Evolutionary conservation across 2,888 invertebrate genomes (phyloP), one percentile per base, ranked within the genome.

Genomic region (Lobophora halterata): DNA sequence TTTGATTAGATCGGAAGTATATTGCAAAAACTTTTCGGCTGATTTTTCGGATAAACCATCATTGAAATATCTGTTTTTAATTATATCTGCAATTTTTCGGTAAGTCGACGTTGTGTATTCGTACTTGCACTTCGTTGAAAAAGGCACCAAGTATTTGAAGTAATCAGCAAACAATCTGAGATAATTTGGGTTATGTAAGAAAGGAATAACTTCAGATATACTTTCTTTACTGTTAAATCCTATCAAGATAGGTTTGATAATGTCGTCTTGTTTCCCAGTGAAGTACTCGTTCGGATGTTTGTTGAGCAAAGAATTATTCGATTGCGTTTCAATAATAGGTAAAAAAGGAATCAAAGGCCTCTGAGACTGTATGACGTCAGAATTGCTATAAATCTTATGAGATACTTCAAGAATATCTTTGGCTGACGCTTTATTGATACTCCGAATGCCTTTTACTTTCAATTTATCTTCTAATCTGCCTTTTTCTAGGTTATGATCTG

Each of bases 221-320:
- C 80, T 77, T 61, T 89, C 89, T 61, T 82, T 74, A 10, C 82
- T 87, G 40, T 80, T 88, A 37, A 81, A 88, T 19, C 89, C 89
- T n/a, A 87, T 71, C 25, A 89, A 58, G 20, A 88, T 66, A 5
- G 87, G 81, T 39, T 81, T 74, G 17, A 49, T 55, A 2, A 50
- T 40, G 12, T 56, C 41, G 11, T 50, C 42, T 29, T 45, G 34
- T 3, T 39, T 17, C 3, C 41, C 46, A n/a, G 47, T 46, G 18
- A 60, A 57, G 30, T 69, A 58, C 5, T 71, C 51, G 4, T 62
- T 51, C 1, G 72, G 67, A 5, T 46, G 42, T 17, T 47, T 55
- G 2, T 47, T 58, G 18, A 86, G 27, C 21, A 86, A 46, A 0
- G 81, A 71, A 6, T 46, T 53, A 12, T 62, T 71, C 1, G 70